Base-by-base conservation (phyloP, 37 sponge, comb jelly and placozoan species). In the Spongilla lacustris region DNA sequence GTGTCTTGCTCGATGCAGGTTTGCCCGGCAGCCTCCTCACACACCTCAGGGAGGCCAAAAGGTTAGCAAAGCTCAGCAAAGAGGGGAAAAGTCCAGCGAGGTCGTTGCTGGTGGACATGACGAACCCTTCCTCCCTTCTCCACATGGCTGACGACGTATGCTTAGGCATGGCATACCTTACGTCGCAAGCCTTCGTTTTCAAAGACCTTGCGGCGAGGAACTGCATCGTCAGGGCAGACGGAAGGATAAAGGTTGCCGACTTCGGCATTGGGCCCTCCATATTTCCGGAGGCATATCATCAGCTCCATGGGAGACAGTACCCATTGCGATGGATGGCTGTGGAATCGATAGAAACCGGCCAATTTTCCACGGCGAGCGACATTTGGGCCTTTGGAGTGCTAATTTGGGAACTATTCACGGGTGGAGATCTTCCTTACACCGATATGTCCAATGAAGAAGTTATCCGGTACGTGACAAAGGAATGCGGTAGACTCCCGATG, bases 281-380 rank as follows among this genome's bases (percentile, higher is more conserved):
- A 37, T 93, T 90, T 75, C 91, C 94, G 13, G 88, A 93, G 41
- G 88, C 91, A 1, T 93, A 93, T 36, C 81, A 68, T 58, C 67
- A 73, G 5, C 48, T 85, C 6, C 71, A 77, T 10, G 38, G 50
- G 11, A 87, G 22, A 21, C 71, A 27, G 26, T 66, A 68, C 10
- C 94, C 94, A 0, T 66, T 93, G 21, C 73, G 94, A 0, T 93
- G 94, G 94, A 90, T 93, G 94, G 26, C 91, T 68, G 82, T 85
- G 27, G 94, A 93, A 58, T 72, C 91, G 10, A 73, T 93, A 13
- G 70, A 73, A 34, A 67, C 22, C 22, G 38, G 50, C 67, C 50
- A 79, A 0, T 93, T 87, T 81, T 87, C 94, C 2, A 87, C 33
- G 0, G 74, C 68, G 34, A 93, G 83, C 34, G 94, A 93, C 74